A percentile compares a stretch with the other conserved stretches of the same genome.
These are phyloP conservation scores for Caretta caretta DNA, from an alignment of 2,113 vertebrate genomes.

Conservation along the genomic window DNA sequence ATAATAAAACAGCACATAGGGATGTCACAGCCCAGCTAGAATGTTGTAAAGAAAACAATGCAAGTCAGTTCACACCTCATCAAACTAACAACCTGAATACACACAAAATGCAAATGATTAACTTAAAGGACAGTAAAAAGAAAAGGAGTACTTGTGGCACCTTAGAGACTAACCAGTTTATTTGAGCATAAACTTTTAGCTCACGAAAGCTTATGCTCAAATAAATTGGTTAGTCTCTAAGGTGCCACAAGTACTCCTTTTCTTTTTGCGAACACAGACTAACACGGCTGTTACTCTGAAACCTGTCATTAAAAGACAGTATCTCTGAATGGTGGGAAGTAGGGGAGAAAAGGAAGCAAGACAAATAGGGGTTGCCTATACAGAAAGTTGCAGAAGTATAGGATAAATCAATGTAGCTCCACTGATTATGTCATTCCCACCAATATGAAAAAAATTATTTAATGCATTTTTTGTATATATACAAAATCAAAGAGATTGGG, in stretches of 20 bases:
- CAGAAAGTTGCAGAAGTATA: neutral
- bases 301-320: neutral
- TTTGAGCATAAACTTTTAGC: no score
- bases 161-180: no score
- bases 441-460: neutral
- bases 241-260: no score
- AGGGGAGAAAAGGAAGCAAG: neutral
- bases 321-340: neutral
- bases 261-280: no score
- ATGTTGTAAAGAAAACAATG: constrained; percentile 11
- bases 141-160: no score
- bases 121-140: neutral
- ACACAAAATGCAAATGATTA: neutral
- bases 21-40: neutral
- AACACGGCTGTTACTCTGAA: no score
- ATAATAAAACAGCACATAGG: constrained; percentile 40
- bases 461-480: neutral
- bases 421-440: neutral
- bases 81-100: neutral
- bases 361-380: neutral
- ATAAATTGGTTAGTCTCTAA: no score
- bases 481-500: neutral
- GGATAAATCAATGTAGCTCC: neutral
- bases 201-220: no score
- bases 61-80: neutral